Evolutionary conservation across 2,113 vertebrate species (phyloP), one percentile per base, ranked within the genome.

Genomic region (Odontophorus gujanensis): DNA sequence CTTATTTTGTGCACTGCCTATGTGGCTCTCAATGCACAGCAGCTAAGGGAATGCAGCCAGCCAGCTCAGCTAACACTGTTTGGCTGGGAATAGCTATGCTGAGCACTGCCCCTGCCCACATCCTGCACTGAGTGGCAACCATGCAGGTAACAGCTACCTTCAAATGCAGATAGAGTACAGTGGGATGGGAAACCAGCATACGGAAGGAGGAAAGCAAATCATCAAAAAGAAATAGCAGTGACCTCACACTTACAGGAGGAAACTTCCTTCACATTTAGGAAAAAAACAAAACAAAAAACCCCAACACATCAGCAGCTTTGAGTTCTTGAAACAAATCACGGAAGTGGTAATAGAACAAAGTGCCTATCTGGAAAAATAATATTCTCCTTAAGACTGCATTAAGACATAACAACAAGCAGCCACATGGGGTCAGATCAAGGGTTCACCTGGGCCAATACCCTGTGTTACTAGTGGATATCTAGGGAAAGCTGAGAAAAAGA

Each of bases 131-230:
- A 17, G 38, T 7, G 19, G 11, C 58, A 25, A 26, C 47, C 40
- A 19, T 14, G 30, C 2, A 58, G 77, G 2, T 7, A 62, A 87
- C 0, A 5, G 19, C 7, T 38, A 51, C 10, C 62, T 30, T 65
- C 21, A 55, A 38, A 68, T 11, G 55, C 8, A 51, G 22, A 32
- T 1, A 59, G 62, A 34, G 63, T 25, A 28, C 48, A 85, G 2
- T 0, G 8, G 10, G 9, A 6, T 20, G 47, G n/a, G 24, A 13
- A 4, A 22, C 0, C 0, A 6, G 4, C 1, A 1, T 12, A 25
- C 42, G 65, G 13, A 20, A 68, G 9, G 62, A 68, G 15, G 80
- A 74, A 85, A 85, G 50, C 8, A 81, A 76, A 43, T 57, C 9
- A 45, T 17, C 19, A 43, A 6, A 65, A 76, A 34, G 28, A 81